Base-by-base conservation (phyloP, 2,113 vertebrate species). In the Cololabis saira region DNA sequence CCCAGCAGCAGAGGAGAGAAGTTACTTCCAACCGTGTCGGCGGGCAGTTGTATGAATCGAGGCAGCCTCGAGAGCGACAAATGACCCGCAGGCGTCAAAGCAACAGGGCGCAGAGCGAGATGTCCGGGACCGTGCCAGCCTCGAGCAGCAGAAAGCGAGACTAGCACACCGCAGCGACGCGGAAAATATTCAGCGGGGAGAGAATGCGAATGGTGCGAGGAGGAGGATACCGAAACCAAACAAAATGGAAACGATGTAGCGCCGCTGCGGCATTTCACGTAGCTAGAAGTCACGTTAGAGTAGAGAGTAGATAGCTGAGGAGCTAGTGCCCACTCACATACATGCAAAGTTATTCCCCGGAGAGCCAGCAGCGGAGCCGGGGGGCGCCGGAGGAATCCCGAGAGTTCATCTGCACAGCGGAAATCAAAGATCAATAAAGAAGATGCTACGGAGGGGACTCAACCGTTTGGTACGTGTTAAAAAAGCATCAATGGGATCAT, bases 361-460 rank as follows among this genome's bases (percentile, higher is more conserved):
- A 65, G 76, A 45, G 77, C 75, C 78, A 60, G 74, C 68, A 83
- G 69, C 81, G 47, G 79, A 86, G 82, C 80, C 74, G 45, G 71
- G 69, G 74, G 88, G 84, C 77, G 77, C 60, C 67, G 67, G 76
- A 61, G 71, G 76, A 87, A 62, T 81, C 78, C 22, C 81, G 82
- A 72, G 85, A 86, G 84, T 88, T 88, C 79, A 61, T 43, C 81
- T 47, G 67, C 41, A 37, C 57, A 67, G 79, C 53, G n/a, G n/a
- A 61, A 57, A 80, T 59, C 57, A 68, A 67, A 73, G 63, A 85
- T 21, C 59, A 61, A 52, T 48, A n/a, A 45, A 53, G 72, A 91
- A 82, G 80, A 94, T 94, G 92, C 79, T 93, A 10, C 90, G 93
- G 66, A 93, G 92, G 71, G 82, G 88, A 62, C 82, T 93, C 14